These are phyloP conservation scores for Drosophila demipolita DNA, from an alignment of 2,888 invertebrate species.

Conservation along the genomic window DNA sequence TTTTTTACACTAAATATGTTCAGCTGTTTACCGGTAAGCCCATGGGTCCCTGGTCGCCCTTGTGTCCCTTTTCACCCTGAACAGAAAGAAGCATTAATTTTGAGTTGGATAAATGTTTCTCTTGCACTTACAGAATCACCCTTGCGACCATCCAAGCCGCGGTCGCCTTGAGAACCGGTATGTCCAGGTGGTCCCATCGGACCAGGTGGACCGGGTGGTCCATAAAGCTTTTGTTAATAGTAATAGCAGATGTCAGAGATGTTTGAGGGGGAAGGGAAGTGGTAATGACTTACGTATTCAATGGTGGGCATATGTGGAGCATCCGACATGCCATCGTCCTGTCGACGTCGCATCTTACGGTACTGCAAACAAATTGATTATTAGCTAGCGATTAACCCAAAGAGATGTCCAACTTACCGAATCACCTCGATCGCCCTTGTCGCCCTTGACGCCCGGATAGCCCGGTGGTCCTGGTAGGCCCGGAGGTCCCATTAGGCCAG, in stretches of 20 bases:
- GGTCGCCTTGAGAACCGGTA: conserved; percentile 85
- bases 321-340: conserved; percentile 85
- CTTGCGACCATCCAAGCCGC: conserved; percentile 92
- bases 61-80: conserved; percentile 84
- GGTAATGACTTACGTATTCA: conserved; percentile 83
- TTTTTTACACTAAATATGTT: not conserved
- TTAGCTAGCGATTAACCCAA: not conserved
- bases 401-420: conserved; percentile 89
- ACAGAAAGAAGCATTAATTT: not conserved
- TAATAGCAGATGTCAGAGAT: not conserved
- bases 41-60: conserved; percentile 92
- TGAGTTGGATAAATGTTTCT: too few relatives aligned
- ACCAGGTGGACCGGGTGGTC: conserved; percentile 87
- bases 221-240: conserved; percentile 86
- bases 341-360: conserved; percentile 85
- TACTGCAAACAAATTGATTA: conserved; percentile 81
- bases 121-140: conserved; percentile 90
- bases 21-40: conserved; percentile 94
- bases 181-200: conserved; percentile 91
- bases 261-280: rapidly evolving
- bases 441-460: conserved; percentile 95
- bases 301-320: conserved; percentile 84
- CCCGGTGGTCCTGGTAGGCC: conserved; percentile 93
- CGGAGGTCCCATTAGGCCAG: conserved; percentile 97
- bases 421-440: conserved; percentile 96